Evolutionary conservation across 2,113 vertebrate genomes (phyloP).

Genomic region (Bos taurus): ARS-UCD2.0 NC_037347.1:43473001-43473500

Average conservation of each 20-base stretch:
- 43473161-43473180: fast-evolving
- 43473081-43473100: not conserved
- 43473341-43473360: not conserved
- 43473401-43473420: not conserved
- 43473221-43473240: not conserved
- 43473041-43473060: not conserved
- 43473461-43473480: not conserved
- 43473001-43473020: not conserved
- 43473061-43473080: not conserved
- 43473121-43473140: not conserved
- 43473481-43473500: not conserved
- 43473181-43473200: not conserved
- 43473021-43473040: not conserved
- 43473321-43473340: not conserved
- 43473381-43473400: not conserved
- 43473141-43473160: not conserved
- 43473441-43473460: not conserved
- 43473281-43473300: not conserved
- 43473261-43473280: not conserved
- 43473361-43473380: not conserved
- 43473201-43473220: not conserved
- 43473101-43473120: not conserved
- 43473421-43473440: not conserved
- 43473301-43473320: not conserved
- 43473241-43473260: not conserved